A percentile compares a stretch with the other conserved stretches of the same genome.
phyloP scores from a whole-genome alignment of 2,113 vertebrate genomes.

The Hyaena hyaena region DNA sequence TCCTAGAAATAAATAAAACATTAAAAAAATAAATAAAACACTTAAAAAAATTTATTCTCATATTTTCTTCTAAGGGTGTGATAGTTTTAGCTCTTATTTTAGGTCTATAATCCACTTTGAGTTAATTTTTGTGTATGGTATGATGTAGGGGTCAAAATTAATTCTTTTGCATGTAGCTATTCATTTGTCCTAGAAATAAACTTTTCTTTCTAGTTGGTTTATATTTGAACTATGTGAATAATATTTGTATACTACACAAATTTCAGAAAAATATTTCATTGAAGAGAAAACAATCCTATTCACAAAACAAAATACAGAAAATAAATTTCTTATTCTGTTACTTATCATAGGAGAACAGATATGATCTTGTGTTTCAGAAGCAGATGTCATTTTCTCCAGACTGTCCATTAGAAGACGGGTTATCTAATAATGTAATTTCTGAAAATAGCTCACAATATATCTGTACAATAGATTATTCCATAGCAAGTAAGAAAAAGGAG shows the following conservation, averaged over 20 bases:
- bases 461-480: background rate
- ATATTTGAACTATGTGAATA: background rate
- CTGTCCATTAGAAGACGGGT: background rate
- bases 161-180: background rate
- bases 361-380: background rate
- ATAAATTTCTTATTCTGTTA: background rate
- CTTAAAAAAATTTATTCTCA: background rate
- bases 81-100: background rate
- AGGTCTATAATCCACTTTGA: background rate
- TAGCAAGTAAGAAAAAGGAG: background rate
- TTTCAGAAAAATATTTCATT: slow-evolving; percentile 22
- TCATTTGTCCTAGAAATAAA: background rate
- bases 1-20: no score
- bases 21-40: no score
- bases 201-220: slow-evolving; percentile 21
- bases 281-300: background rate
- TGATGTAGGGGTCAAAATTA: background rate
- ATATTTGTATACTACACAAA: background rate
- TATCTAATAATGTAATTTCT: background rate
- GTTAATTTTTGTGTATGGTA: background rate
- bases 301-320: background rate
- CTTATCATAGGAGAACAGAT: background rate
- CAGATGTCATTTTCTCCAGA: background rate
- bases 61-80: background rate
- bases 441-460: background rate